These are phyloP conservation scores for Griposia aprilina DNA, from an alignment of 2,888 invertebrate species.

Conservation along the genomic window DNA sequence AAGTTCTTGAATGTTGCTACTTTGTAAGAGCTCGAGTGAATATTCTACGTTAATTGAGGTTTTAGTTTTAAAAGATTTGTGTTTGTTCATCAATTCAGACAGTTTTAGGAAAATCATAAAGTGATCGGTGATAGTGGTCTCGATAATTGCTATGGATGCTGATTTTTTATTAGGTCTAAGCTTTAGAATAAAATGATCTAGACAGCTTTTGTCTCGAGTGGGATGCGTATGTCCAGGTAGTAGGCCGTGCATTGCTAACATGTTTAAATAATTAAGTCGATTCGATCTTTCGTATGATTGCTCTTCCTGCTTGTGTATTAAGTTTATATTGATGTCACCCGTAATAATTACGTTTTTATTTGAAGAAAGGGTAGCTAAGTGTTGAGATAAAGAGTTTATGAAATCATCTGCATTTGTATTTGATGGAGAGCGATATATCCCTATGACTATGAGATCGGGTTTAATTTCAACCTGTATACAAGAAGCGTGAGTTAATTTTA, in stretches of 20 bases:
- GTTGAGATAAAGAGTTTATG: not conserved
- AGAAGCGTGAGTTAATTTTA: not conserved
- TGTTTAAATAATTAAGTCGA: slow-evolving; percentile 2
- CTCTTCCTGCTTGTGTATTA: slow-evolving; percentile 1
- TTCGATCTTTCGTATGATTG: slow-evolving; percentile 3
- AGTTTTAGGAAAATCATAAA: slow-evolving; percentile 3
- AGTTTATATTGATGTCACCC: slow-evolving; percentile 10
- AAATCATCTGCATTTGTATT: slow-evolving; percentile 11
- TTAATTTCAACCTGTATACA: not conserved
- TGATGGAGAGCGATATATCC: slow-evolving; percentile 12
- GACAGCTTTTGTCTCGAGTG: not conserved
- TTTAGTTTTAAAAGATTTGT: not conserved
- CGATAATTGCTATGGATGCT: not conserved
- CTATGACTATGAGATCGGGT: not conserved
- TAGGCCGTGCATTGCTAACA: slow-evolving; percentile 7
- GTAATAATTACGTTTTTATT: slow-evolving; percentile 13
- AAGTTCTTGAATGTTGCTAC: not conserved
- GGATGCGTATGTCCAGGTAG: not conserved
- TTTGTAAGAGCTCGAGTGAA: slow-evolving; percentile 1
- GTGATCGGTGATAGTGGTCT: not conserved
- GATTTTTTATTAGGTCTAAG: not conserved
- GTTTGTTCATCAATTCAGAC: not conserved
- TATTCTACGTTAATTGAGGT: not conserved
- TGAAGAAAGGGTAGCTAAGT: not conserved
- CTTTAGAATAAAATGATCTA: not conserved